Evolutionary conservation across 2,888 invertebrate genomes (phyloP).

Genomic region (Mesopsocus fuscifrons): DNA sequence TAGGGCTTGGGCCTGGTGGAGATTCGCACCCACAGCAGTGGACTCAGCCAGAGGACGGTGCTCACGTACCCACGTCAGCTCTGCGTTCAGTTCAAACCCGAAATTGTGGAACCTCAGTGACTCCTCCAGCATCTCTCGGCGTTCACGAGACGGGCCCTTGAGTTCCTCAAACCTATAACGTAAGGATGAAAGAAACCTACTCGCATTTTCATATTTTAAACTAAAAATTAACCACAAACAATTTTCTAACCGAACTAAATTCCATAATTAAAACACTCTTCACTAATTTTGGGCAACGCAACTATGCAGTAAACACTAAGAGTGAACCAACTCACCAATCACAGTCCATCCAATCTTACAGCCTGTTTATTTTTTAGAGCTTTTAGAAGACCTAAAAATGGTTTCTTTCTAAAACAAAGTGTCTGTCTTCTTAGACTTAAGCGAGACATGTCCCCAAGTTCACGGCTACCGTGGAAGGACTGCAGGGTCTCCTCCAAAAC

Average conservation of each 20-base stretch:
- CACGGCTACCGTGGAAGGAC: too few species aligned
- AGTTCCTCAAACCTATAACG: constrained; percentile 39
- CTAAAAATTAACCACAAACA: not conserved
- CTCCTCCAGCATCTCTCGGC: constrained; percentile 65
- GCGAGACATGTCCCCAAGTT: too few species aligned
- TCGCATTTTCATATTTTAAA: not conserved
- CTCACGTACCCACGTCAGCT: constrained; percentile 90
- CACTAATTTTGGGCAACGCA: too few species aligned
- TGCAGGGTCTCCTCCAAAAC: too few species aligned
- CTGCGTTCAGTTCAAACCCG: constrained; percentile 78
- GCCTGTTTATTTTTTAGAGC: too few species aligned
- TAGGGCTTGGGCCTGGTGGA: constrained; percentile 81
- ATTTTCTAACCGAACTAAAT: constrained; percentile 9
- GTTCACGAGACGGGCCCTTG: constrained; percentile 45
- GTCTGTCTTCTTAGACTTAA: too few species aligned
- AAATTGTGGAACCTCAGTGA: constrained; percentile 78
- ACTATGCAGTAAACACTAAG: too few species aligned
- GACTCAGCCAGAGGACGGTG: constrained; percentile 64
- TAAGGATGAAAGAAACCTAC: constrained; percentile 1
- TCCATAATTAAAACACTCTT: constrained; percentile 7
- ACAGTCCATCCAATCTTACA: too few species aligned
- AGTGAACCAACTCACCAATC: too few species aligned
- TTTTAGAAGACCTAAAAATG: too few species aligned
- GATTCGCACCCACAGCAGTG: constrained; percentile 55
- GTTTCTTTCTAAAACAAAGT: too few species aligned